Conservation (phyloP, 1,140 invertebrate species). For the Bombyx mori region DNA sequence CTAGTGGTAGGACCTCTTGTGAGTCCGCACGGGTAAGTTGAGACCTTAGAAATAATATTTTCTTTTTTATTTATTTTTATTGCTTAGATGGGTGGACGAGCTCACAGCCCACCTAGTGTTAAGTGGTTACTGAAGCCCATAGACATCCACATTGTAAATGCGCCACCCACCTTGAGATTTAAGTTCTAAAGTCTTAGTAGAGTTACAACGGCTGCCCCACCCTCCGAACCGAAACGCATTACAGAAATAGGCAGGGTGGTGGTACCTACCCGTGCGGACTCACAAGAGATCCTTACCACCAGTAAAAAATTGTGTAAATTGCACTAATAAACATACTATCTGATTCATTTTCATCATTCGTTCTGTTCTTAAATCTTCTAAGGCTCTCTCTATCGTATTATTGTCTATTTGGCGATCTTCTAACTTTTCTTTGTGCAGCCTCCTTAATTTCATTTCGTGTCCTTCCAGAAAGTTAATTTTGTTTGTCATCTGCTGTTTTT, state of each 20-base stretch:
- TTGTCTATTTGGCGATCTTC: slow-evolving; percentile 39
- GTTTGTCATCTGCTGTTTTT: slow-evolving; percentile 45
- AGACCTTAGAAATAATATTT: too few relatives aligned
- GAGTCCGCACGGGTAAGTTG: too few relatives aligned
- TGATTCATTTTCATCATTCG: slow-evolving; percentile 24
- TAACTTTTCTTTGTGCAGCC: slow-evolving; percentile 27
- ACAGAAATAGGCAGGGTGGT: too few relatives aligned
- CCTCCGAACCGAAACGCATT: background rate
- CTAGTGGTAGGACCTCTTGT: too few relatives aligned
- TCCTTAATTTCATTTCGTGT: slow-evolving; percentile 32
- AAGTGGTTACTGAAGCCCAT: too few relatives aligned
- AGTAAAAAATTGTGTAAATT: background rate
- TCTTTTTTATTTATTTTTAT: too few relatives aligned
- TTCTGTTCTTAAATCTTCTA: slow-evolving; percentile 35
- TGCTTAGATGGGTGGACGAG: background rate
- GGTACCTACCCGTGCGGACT: too few relatives aligned
- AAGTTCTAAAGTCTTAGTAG: too few relatives aligned
- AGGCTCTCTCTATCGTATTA: slow-evolving; percentile 28
- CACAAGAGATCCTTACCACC: too few relatives aligned
- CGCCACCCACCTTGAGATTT: too few relatives aligned
- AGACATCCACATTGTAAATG: too few relatives aligned
- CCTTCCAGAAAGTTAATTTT: slow-evolving; percentile 46
- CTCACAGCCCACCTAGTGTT: too few relatives aligned
- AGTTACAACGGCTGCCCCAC: background rate
- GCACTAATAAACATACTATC: slow-evolving; percentile 27